These are phyloP conservation scores for Heliconius hewitsoni DNA, from an alignment of 1,140 invertebrate species.

Conservation along the genomic window DNA sequence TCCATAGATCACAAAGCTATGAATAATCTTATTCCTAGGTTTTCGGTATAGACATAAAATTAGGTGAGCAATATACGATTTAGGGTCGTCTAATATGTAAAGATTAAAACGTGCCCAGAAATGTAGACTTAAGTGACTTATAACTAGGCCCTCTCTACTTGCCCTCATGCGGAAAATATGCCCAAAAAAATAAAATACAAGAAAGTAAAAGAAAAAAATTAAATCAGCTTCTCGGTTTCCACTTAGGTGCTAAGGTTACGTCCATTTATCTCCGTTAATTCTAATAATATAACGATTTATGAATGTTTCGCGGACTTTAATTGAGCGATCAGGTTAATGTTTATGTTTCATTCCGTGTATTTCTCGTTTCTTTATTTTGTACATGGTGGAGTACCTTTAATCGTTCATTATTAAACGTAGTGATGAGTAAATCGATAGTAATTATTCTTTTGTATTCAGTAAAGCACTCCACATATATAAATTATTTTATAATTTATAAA, in stretches of 20 bases:
- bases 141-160: too few relatives aligned
- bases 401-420: neutral
- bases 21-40: too few relatives aligned
- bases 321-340: neutral
- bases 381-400: neutral
- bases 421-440: neutral
- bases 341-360: neutral
- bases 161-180: too few relatives aligned
- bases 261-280: constrained; percentile 8
- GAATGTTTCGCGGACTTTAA: neutral
- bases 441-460: constrained; percentile 1
- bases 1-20: too few relatives aligned
- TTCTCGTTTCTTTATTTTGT: neutral
- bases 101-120: too few relatives aligned
- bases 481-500: constrained; percentile 2
- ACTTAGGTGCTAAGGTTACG: too few relatives aligned
- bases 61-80: too few relatives aligned
- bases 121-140: too few relatives aligned
- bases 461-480: neutral
- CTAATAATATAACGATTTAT: neutral
- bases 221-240: neutral
- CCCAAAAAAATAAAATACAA: too few relatives aligned
- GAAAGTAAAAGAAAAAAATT: neutral
- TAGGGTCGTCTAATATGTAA: too few relatives aligned
- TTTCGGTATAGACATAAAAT: too few relatives aligned